Base-by-base conservation (phyloP, 1,140 invertebrate genomes). In the Calycopis cecrops region DNA sequence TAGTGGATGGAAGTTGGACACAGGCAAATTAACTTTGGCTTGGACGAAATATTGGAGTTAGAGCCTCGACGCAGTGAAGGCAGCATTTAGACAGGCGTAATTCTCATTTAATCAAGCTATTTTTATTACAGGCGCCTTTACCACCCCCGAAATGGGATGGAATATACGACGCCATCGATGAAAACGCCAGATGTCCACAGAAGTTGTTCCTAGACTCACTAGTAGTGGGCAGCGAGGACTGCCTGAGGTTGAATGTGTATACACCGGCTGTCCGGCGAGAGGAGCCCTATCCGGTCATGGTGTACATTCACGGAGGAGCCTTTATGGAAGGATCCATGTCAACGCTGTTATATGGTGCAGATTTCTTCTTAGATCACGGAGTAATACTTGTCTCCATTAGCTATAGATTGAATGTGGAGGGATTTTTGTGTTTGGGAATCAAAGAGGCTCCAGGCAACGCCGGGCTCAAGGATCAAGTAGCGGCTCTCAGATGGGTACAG, bases 201-300 rank as follows among this genome's bases (percentile, higher is more conserved):
- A 67, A 59, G 44, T 63, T 78, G 53, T n/a, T 73, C 40, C 14
- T 44, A 3, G 69, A 68, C 6, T 48, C 65, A 12, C 34, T 73
- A 9, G 47, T 76, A 8, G 21, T 91, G 3, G 91, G 91, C 14
- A 89, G 86, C 35, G 93, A 94, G 65, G 94, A 97, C 81, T 97
- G 96, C 76, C 81, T 96, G 9, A 94, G 93, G 60, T 82, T 97
- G 3, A 96, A 97, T 73, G 89, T 97, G 9, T 96, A 95, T 72
- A 91, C 92, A 0, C 95, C 94, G 17, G 76, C 53, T 2, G 51
- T 57, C 1, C 12, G 37, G 11, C 35, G 55, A 0, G 42, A 49
- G n/a, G 21, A 48, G 38, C 55, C 73, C 33, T 64, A 84, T 2
- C 87, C 92, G 1, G 91, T 93, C 0, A 90, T 93, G 88, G 88